Evolutionary conservation across 1,140 invertebrate genomes (phyloP), one percentile per base, ranked within the genome.

Genomic region (Xylocopa sonorina): DNA sequence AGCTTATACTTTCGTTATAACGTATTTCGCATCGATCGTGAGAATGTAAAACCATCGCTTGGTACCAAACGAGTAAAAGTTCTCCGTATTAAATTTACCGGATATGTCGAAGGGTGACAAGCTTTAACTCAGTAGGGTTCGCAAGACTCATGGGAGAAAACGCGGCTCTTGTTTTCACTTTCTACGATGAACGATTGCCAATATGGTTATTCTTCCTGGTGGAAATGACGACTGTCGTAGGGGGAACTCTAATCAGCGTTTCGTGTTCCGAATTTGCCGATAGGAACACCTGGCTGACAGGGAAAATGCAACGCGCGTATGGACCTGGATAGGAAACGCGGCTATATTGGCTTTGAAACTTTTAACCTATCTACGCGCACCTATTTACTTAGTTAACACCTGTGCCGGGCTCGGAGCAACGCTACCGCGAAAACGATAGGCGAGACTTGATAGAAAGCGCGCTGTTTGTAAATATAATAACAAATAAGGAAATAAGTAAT

Each of bases 341-440:
- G 18, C 46, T 58, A n/a, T n/a, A n/a, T n/a, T 27, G 41, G 58
- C 67, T 76, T 76, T 76, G 73, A 79, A 69, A 81, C 75, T 48
- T 29, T 50, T 21, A 63, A 64, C 67, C 66, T 71, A 74, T 74
- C 57, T 55, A 29, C 51, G 24, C 51, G 10, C 27, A 53, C 12
- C 24, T 29, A 14, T 4, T 6, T 66, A 68, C 60, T 74, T 74
- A 50, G 79, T 73, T 83, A 82, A 84, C 75, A 74, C 66, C 69
- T 84, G 51, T 41, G 18, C 16, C 3, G 14, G 46, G 29, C 38
- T 38, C 50, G 69, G 48, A 69, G 60, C 51, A 46, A 32, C 14
- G 27, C 16, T 41, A 48, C 10, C 75, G 74, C 29, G 77, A 72
- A 80, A 83, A 83, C 82, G 83, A 84, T 83, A 66, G 66, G 68